Conservation (phyloP, 1,140 invertebrate genomes). For the Paralvinella palmiformis region DNA sequence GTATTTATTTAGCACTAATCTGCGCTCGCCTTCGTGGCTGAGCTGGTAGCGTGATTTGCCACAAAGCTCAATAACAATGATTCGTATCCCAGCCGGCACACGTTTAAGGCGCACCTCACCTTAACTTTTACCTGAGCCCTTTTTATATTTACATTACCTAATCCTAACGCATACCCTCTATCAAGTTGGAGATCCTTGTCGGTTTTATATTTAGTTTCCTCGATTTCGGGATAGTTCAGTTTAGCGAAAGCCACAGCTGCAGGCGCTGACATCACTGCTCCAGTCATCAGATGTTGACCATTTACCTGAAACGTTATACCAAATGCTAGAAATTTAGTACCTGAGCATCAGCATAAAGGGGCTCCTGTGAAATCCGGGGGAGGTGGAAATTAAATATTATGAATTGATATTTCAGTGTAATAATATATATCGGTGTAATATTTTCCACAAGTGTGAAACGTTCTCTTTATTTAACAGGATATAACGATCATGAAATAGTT, state of each 20-base stretch:
- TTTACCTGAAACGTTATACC: conserved; percentile 15
- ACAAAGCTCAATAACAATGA: neutral
- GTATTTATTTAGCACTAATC: neutral
- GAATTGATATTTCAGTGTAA: neutral
- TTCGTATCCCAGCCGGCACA: neutral
- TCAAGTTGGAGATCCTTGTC: neutral
- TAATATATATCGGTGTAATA: neutral
- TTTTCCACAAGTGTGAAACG: neutral
- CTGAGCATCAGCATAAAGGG: neutral
- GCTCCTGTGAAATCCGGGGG: neutral
- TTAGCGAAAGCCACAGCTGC: conserved; percentile 21
- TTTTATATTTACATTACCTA: neutral
- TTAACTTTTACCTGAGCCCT: neutral
- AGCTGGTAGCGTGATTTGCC: neutral
- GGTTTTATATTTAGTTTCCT: conserved; percentile 11
- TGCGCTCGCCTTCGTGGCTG: neutral
- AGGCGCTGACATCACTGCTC: conserved; percentile 24
- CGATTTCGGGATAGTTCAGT: conserved; percentile 23
- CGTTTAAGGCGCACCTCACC: neutral
- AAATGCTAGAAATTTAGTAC: neutral
- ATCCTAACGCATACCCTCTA: neutral
- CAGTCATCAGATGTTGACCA: conserved; percentile 29
- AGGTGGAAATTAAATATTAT: neutral
- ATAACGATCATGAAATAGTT: too few relatives aligned
- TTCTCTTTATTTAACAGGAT: too few relatives aligned